These are phyloP conservation scores for Drosophila yakuba DNA, from an alignment of 1,140 invertebrate species.

Conservation along the genomic window DNA sequence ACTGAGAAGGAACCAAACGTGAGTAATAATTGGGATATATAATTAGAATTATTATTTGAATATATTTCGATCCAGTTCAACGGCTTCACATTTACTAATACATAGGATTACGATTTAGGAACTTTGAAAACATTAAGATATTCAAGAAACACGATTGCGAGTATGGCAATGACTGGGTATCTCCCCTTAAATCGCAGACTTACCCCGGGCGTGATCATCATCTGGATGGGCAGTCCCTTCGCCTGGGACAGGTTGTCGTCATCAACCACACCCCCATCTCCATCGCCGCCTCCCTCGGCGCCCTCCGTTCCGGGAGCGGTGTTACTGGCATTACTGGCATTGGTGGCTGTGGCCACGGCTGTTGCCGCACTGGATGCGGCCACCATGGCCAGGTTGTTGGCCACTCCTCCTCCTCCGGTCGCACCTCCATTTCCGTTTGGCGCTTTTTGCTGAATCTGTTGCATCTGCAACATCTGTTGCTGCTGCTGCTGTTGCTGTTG, in stretches of 20 bases:
- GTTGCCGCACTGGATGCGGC: constrained; percentile 64
- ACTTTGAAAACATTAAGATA: constrained; percentile 82
- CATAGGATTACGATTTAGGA: constrained; percentile 70
- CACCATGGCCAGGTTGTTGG: constrained; percentile 66
- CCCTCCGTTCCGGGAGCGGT: constrained; percentile 34
- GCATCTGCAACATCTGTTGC: constrained; percentile 15
- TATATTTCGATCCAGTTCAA: constrained; percentile 75
- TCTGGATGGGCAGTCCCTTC: constrained; percentile 77
- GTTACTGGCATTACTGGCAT: constrained; percentile 14
- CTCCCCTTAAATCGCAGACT: constrained; percentile 48
- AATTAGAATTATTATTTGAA: constrained; percentile 63
- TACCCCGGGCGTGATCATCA: constrained; percentile 85
- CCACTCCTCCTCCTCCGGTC: constrained; percentile 24
- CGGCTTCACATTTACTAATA: constrained; percentile 81
- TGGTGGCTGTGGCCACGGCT: constrained; percentile 59
- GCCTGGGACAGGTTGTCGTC: constrained; percentile 58
- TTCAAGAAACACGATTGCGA: constrained; percentile 65
- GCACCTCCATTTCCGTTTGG: constrained; percentile 27
- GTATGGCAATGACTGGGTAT: constrained; percentile 38
- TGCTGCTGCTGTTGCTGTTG: constrained; percentile 55
- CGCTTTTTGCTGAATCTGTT: constrained; percentile 21
- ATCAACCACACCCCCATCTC: constrained; percentile 5
- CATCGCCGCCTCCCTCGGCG: constrained; percentile 17
- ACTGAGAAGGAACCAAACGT: constrained; percentile 41
- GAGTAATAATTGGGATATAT: constrained; percentile 41